Conservation (phyloP, 2,888 invertebrate genomes). For the Ochropacha duplaris region DNA sequence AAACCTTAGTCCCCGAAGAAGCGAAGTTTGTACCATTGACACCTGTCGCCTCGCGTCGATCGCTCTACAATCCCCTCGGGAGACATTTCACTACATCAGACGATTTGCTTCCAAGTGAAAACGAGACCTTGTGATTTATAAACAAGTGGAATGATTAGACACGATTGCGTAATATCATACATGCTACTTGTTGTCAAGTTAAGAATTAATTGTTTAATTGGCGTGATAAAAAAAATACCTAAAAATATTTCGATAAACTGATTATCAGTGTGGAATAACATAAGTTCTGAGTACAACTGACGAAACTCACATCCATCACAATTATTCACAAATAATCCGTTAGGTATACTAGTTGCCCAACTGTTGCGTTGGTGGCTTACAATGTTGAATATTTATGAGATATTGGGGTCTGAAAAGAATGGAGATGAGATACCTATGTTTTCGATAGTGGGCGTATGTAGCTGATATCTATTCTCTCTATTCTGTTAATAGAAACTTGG, state of each 20-base stretch:
- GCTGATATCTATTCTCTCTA: no score
- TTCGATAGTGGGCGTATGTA: background rate
- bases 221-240: background rate
- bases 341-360: background rate
- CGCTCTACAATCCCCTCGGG: background rate
- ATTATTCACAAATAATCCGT: background rate
- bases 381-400: background rate
- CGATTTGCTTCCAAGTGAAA: background rate
- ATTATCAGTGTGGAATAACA: background rate
- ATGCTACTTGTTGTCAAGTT: background rate
- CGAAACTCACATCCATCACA: background rate
- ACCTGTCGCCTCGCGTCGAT: background rate
- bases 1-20: background rate
- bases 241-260: background rate
- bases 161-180: slow-evolving; percentile 3
- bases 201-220: background rate
- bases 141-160: background rate
- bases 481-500: no score
- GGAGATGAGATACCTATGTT: background rate
- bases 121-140: background rate
- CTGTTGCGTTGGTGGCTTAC: background rate
- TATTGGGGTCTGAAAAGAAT: background rate
- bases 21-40: background rate
- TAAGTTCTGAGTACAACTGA: background rate
- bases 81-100: background rate